Base-by-base conservation (phyloP, 2,113 vertebrate species). In the Vanacampus margaritifer region DNA sequence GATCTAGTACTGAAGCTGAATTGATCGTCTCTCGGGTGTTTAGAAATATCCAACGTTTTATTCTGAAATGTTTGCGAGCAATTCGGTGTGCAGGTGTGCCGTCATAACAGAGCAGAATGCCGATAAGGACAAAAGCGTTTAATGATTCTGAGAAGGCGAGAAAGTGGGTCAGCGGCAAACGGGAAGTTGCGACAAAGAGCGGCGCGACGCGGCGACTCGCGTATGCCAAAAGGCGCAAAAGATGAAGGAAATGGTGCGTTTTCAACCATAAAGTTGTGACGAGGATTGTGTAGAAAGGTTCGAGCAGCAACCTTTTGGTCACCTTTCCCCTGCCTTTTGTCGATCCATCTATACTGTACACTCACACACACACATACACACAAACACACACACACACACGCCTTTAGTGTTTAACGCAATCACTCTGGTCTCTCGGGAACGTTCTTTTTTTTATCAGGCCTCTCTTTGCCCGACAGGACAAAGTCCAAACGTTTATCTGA, bases 401-500 rank as follows among this genome's bases (percentile, higher is more conserved):
- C 24, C 64, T 26, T 37, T 70, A 64, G 78, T 11, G 85, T 79
- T 84, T 88, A 87, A 91, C 79, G 65, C 81, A 89, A 91, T 92
- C 89, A 89, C 74, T 75, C 76, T 36, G 57, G 80, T 67, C 77
- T 76, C 67, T 66, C 72, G 71, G 72, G 28, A 71, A 75, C 60
- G 69, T 72, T 57, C 76, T 45, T 17, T 46, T 58, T 37, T 60
- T 90, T 90, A 92, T 92, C 90, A 89, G 74, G 2, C 72, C 78
- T 73, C 79, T 80, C 74, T 85, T 86, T 87, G 84, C 86, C 81
- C 51, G 66, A 82, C 56, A 37, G 91, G 77, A 74, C 91, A 90
- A 92, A 92, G 90, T 92, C 90, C 90, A 86, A 6, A 32, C 5
- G 57, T 84, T 90, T 92, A 91, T 92, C 89, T 79, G 68, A 58